A percentile compares a stretch with the other conserved stretches of the same genome.
Evolutionary conservation across 2,113 vertebrate species (phyloP).

Genomic region (Odocoileus hemionus): DNA sequence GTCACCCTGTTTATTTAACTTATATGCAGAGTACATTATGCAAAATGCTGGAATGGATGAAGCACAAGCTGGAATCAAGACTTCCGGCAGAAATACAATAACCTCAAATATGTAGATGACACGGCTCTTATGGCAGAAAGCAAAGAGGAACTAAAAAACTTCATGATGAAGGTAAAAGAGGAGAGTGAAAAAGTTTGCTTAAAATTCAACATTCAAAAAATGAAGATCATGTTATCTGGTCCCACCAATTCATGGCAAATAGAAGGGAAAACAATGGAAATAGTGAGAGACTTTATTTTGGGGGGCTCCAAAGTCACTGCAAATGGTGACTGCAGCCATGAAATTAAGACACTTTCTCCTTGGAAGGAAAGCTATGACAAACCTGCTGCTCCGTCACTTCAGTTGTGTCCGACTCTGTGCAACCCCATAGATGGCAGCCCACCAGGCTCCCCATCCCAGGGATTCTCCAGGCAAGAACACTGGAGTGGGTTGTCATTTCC

Average conservation of each 20-base stretch:
- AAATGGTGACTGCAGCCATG: background rate
- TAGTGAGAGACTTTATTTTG: background rate
- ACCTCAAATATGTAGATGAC: background rate
- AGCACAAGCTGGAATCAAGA: background rate
- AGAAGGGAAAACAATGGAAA: background rate
- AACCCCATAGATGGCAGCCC: no score
- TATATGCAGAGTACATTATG: background rate
- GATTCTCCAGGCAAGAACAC: no score
- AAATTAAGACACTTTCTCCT: background rate
- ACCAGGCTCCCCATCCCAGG: no score
- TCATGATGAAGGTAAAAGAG: background rate
- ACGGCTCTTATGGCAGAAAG: background rate
- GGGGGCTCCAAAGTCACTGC: background rate
- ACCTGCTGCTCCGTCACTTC: no score
- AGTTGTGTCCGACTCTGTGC: no score
- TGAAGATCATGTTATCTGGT: background rate
- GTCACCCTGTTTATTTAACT: background rate
- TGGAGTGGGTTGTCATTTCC: no score
- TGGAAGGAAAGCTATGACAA: background rate
- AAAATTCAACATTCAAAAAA: background rate
- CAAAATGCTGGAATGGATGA: background rate
- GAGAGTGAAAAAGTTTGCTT: background rate
- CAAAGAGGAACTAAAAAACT: background rate
- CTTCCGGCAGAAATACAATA: background rate
- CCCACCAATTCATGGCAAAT: background rate